Percentiles rank a stretch among this genome's conserved stretches.
Conservation (phyloP, 2,888 invertebrate species). For the Leptinotarsa rubiginosa region DNA sequence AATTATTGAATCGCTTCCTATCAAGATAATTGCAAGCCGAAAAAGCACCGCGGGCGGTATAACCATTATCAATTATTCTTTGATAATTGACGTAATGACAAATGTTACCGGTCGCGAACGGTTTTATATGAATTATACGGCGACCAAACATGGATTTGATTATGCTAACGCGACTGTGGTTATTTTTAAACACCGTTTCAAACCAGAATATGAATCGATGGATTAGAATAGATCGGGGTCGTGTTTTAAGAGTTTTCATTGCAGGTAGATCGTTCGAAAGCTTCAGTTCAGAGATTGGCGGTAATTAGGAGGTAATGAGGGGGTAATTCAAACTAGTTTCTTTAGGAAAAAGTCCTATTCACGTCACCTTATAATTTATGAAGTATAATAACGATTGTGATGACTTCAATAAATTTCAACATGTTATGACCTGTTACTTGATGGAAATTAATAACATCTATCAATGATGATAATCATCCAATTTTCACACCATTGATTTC, state of each 20-base stretch:
- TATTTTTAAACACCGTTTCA: constrained; percentile 12
- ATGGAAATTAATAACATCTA: too few relatives aligned
- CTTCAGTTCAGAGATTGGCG: too few relatives aligned
- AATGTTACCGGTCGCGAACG: constrained; percentile 1
- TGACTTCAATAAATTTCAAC: too few relatives aligned
- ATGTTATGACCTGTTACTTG: too few relatives aligned
- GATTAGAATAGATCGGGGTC: neutral
- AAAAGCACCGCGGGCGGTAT: neutral
- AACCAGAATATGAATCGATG: constrained; percentile 3
- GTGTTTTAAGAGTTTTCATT: neutral
- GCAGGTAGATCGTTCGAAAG: too few relatives aligned
- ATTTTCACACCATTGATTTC: too few relatives aligned
- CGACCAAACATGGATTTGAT: constrained; percentile 19
- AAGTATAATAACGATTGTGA: too few relatives aligned
- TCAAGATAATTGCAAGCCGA: constrained; percentile 10
- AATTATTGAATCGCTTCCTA: neutral
- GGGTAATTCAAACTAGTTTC: too few relatives aligned
- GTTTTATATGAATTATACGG: constrained; percentile 13
- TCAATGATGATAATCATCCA: too few relatives aligned
- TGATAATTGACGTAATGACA: constrained; percentile 25
- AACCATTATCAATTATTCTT: constrained; percentile 25
- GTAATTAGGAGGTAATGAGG: too few relatives aligned
- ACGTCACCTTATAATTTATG: too few relatives aligned
- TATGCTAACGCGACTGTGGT: constrained; percentile 8
- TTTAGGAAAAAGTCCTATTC: too few relatives aligned